Base-by-base conservation (phyloP, 2,113 vertebrate species). In the Naja naja region DNA sequence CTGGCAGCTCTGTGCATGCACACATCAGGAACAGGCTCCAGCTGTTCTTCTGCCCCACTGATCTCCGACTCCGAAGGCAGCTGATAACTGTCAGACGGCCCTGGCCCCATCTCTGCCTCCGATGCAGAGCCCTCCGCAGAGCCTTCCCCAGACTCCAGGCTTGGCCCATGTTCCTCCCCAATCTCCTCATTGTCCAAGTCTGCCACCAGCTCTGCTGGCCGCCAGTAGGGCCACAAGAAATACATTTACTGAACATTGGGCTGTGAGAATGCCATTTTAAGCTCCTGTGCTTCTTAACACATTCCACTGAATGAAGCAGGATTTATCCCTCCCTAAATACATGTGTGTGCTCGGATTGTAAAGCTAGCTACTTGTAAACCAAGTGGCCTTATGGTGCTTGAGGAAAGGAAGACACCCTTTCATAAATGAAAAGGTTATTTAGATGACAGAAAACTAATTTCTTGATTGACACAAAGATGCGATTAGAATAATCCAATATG, bases 381-480 rank as follows among this genome's bases (percentile, higher is more conserved):
- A 54, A n/a, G 23, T 2, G 27, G 39, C 22, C 22, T 23, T n/a
- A 12, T 54, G 86, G 53, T 39, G 39, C 64, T 69, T 22, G 16
- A 34, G 45, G 20, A 53, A 88, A n/a, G 87, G 3, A 89, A 69
- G 22, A 16, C 22, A 10, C 27, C 22, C 30, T 90, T 60, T 64
- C 23, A 52, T 74, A 86, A 55, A 43, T 20, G 4, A 86, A 30
- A 47, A 39, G 20, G 60, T 20, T 54, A 27, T 52, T 85, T 89
- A 43, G 3, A 52, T 45, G 54, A 90, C 45, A 49, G 52, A 10
- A 69, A 53, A 92, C 49, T 23, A 39, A 74, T 64, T 52, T 87
- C 88, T 93, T 93, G 89, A 90, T 34, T 87, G 81, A 87, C 89
- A 64, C 47, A n/a, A 87, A 86, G 88, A 86, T 86, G 81, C 10